Evolutionary conservation across 2,888 invertebrate species (phyloP), one percentile per base, ranked within the genome.

Genomic region (Synanthedon myopaeformis): DNA sequence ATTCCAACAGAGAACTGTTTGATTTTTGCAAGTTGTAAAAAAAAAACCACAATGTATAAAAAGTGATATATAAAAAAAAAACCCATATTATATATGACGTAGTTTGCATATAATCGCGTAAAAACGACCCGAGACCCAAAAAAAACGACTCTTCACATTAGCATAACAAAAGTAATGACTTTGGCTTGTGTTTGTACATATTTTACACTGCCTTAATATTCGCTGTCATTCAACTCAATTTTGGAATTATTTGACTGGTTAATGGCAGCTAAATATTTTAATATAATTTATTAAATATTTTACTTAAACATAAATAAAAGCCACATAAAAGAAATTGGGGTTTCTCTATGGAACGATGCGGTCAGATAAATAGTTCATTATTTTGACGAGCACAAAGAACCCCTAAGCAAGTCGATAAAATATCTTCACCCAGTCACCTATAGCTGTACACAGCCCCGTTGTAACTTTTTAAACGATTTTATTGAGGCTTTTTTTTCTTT

Each of bases 401-500:
- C 10, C 10, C 35, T 2, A 35, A 35, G 35, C 8, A 35, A 35
- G 35, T 10, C 35, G 23, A 35, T 35, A 35, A 35, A 35, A 35
- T 35, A 1, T 10, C 2, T 35, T 35, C 10, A 35, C 10, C 8
- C 35, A 35, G 35, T 35, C 10, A 35, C 8, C 35, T 35, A 35
- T 10, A 35, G 35, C 35, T 35, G 35, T 35, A 35, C 35, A 35
- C 35, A 35, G 35, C 11, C 42, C 12, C 13, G 5, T 13, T 45
- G n/a, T 45, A 45, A 45, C 13, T n/a, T 45, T 45, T 45, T 13
- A 45, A 45, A 14, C 45, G 45, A 45, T 56, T 56, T 56, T 56
- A 56, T 56, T 56, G 54, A 42, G 53, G 35, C n/a, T 23, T 23
- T 35, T 54, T 54, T 42, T 54, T 56, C 54, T 56, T 56, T 56